A percentile compares a stretch with the other conserved stretches of the same genome.
Evolutionary conservation across 1,140 invertebrate species (phyloP).

Genomic region (Leptinotarsa texana): DNA sequence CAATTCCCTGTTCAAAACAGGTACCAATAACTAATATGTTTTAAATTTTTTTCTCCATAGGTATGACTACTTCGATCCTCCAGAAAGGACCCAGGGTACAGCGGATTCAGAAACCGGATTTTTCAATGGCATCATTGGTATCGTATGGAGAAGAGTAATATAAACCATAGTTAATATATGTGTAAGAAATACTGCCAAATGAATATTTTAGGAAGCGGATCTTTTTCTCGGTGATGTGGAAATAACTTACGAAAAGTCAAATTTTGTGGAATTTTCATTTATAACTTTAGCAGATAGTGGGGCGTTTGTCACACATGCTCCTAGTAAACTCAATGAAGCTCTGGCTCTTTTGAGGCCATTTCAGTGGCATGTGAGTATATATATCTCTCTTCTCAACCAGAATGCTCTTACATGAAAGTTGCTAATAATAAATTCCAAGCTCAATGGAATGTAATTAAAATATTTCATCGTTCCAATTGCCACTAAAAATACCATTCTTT

Average conservation of each 20-base stretch:
- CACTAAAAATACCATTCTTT: too few relatives aligned
- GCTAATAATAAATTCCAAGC: too few relatives aligned
- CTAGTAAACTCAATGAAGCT: constrained; percentile 69
- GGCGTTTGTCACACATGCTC: constrained; percentile 71
- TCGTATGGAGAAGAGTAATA: constrained; percentile 67
- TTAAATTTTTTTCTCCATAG: constrained; percentile 46
- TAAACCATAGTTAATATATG: not conserved
- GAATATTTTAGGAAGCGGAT: constrained; percentile 64
- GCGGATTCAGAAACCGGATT: constrained; percentile 64
- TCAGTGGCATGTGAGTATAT: constrained; percentile 62
- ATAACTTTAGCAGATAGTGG: constrained; percentile 72
- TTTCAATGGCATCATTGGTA: constrained; percentile 69
- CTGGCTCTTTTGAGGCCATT: constrained; percentile 71
- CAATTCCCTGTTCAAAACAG: too few relatives aligned
- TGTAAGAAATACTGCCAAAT: not conserved
- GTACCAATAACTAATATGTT: too few relatives aligned
- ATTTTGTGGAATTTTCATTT: constrained; percentile 72
- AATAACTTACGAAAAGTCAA: constrained; percentile 68
- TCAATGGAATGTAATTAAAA: too few relatives aligned
- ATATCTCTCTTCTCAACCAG: not conserved
- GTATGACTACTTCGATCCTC: constrained; percentile 69
- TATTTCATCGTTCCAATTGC: too few relatives aligned
- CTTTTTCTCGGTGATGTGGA: constrained; percentile 72
- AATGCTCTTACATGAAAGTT: constrained; percentile 4
- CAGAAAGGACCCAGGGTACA: constrained; percentile 69